These are phyloP conservation scores for Zaprionus taronus DNA, from an alignment of 1,140 invertebrate species.

Conservation along the genomic window DNA sequence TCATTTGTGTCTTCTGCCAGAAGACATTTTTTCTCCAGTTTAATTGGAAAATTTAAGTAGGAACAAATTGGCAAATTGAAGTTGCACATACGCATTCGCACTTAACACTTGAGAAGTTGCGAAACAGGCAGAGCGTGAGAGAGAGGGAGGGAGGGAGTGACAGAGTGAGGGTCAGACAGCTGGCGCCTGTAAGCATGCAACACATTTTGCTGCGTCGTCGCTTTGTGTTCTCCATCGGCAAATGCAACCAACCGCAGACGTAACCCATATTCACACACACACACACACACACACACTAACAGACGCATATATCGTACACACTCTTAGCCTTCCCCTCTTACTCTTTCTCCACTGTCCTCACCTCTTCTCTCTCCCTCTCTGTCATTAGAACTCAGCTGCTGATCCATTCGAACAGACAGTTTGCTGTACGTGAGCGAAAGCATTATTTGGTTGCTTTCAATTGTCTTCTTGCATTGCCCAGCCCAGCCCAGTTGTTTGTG, in stretches of 20 bases:
- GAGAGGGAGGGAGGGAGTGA: neutral
- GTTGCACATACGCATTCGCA: slow-evolving; percentile 1
- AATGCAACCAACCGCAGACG: slow-evolving; percentile 21
- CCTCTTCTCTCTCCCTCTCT: neutral
- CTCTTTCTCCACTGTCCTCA: neutral
- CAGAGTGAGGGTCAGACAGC: slow-evolving; percentile 8
- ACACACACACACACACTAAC: neutral
- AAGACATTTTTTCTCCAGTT: neutral
- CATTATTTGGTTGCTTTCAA: slow-evolving; percentile 19
- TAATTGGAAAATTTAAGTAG: slow-evolving; percentile 2
- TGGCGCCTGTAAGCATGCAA: slow-evolving; percentile 23
- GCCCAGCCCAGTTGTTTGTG: neutral
- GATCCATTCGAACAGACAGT: slow-evolving; percentile 18
- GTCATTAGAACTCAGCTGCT: neutral
- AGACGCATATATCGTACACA: neutral
- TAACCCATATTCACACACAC: neutral
- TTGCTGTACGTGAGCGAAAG: slow-evolving; percentile 14
- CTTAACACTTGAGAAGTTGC: slow-evolving; percentile 19
- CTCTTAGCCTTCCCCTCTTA: neutral
- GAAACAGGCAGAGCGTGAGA: neutral
- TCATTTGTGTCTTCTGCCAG: neutral
- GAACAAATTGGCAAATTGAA: slow-evolving; percentile 11
- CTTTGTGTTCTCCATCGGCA: slow-evolving; percentile 18
- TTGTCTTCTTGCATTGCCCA: neutral
- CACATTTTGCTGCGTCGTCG: slow-evolving; percentile 9